Base-by-base conservation (phyloP, 2,113 vertebrate species). In the Xyrauchen texanus region DNA sequence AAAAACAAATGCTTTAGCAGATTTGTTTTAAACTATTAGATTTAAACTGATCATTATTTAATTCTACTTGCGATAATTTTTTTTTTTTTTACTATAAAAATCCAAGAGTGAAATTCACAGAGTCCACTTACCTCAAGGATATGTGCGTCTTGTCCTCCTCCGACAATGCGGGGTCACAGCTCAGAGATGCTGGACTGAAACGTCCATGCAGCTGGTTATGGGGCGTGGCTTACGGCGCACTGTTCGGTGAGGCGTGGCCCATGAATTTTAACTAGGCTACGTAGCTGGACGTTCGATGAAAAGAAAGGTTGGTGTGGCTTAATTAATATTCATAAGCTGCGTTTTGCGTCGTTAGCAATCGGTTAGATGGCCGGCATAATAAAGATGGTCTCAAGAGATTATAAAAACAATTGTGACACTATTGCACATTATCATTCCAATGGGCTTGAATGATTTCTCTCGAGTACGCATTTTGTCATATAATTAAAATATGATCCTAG, bases 141-240 rank as follows among this genome's bases (percentile, higher is more conserved):
- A 66, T 68, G 71, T 15, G 44, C 68, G 21, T 34, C 83, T 46
- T 53, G 62, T 81, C 64, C 76, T 34, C 84, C 85, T 81, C 85
- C 83, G 86, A 34, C 21, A 34, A 34, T 34, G 21, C 87, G 87
- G 66, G 74, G 84, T 49, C 79, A 84, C 84, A 81, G 84, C 66
- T 78, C 82, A 87, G 88, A 88, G 91, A 89, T 90, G 89, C 90
- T 90, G 85, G 78, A 80, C 12, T 86, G 86, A 83, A 89, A 88
- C 87, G 88, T 93, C 90, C 92, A 90, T 90, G 87, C 78, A 90
- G 86, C 85, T 81, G 82, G 81, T 88, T 83, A 86, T 84, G 83
- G 78, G 90, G 83, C 85, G 82, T 75, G 85, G 76, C 87, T 78
- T 49, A 34, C 77, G 72, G 66, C 78, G 62, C 52, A 79, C 55